These are phyloP conservation scores for Morus bassanus DNA, from an alignment of 2,797 vertebrate species.

Conservation along the genomic window DNA sequence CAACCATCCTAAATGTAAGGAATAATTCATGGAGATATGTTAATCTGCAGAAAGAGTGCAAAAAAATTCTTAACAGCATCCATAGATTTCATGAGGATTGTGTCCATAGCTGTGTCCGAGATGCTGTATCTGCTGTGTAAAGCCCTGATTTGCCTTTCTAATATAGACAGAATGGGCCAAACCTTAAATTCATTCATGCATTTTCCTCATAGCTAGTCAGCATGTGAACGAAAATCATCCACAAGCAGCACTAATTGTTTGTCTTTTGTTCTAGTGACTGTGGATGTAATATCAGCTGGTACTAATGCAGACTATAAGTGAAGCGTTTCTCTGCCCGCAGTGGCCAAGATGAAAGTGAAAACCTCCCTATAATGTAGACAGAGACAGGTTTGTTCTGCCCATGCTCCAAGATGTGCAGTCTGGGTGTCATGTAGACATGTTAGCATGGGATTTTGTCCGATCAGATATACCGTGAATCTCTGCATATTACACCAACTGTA, in stretches of 20 bases:
- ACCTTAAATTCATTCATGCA: not conserved
- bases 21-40: not conserved
- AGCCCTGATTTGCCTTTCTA: not conserved
- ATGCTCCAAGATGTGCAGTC: not conserved
- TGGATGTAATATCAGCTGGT: not conserved
- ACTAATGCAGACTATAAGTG: not conserved
- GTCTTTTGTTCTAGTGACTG: not conserved
- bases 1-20: slow-evolving; percentile 75
- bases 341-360: not conserved
- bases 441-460: not conserved
- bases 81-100: not conserved
- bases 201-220: not conserved
- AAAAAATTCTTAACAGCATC: not conserved
- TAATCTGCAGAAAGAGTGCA: not conserved
- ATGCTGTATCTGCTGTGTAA: not conserved
- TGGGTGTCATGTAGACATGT: not conserved
- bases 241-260: not conserved
- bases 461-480: not conserved
- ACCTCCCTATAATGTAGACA: not conserved
- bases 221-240: not conserved
- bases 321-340: not conserved
- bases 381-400: not conserved
- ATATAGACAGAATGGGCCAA: not conserved
- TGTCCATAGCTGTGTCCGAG: not conserved
- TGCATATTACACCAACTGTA: not conserved